Base-by-base conservation (phyloP, 2,888 invertebrate genomes). In the Timandra comae region DNA sequence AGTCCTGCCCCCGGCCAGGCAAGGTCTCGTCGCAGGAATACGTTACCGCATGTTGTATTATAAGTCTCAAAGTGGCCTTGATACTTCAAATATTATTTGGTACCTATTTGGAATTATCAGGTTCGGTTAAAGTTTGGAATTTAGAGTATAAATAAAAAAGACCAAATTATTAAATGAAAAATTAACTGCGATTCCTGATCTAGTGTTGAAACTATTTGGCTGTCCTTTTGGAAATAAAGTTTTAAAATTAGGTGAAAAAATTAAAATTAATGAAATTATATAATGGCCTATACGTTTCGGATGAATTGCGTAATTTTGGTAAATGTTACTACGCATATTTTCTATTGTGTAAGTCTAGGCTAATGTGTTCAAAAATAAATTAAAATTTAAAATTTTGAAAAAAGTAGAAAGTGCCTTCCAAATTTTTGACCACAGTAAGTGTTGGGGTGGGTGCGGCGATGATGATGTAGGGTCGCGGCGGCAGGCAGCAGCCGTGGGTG, bases 331-430 rank as follows among this genome's bases (percentile, higher is more conserved):
- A 82, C 82, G 84, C 84, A 81, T 81, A 84, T 85, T 82, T 84
- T 85, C 81, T 86, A 86, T 82, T 86, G 71, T 84, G 74, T 86
- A 86, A 85, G 87, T 88, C 86, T 89, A 89, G 89, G 89, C 89
- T 89, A 88, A 90, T 91, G 90, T 91, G 91, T 91, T 91, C 91
- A 90, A 90, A 90, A 88, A 82, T 60, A 74, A 62, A 84, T 77
- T 84, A 68, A 84, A 86, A 73, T 66, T 74, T 63, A 71, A 80
- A 82, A 74, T 72, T 78, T 82, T 82, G 77, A 70, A 87, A 16
- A 88, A 87, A 89, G 91, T 91, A 91, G 91, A 90, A 91, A 92
- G 91, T 92, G 92, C 92, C 92, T 92, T 92, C 91, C 91, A 91
- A 88, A 87, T 82, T 82, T 82, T 85, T 84, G 85, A 86, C 85